Evolutionary conservation across 2,113 vertebrate genomes (phyloP), one percentile per base, ranked within the genome.

Genomic region (Nothocercus julius): DNA sequence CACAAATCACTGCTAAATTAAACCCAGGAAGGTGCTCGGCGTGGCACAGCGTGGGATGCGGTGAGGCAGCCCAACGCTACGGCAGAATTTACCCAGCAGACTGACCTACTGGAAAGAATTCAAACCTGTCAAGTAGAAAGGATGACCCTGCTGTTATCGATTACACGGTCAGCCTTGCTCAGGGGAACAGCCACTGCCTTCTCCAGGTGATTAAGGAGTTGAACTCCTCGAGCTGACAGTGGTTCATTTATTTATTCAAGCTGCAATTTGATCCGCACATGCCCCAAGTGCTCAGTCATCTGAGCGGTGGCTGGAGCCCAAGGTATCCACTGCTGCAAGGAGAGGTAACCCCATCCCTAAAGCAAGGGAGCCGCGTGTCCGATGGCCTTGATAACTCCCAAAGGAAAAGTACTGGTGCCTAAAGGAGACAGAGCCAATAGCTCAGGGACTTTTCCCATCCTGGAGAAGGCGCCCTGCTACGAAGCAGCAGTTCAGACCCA

Each of bases 201-300:
- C 45, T 10, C 56, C n/a, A 32, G 3, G n/a, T 9, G 13, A 78
- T 49, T 61, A 44, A 69, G 72, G 79, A 77, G 88, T 69, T 62
- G 77, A 62, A 42, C 44, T 8, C 44, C 61, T 66, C 53, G 2
- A 56, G 78, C 81, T 81, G 88, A 42, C 45, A 5, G 8, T 7
- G 58, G 91, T 93, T 76, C 85, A 93, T 91, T 91, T 91, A 92
- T 92, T 93, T 82, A 94, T 68, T 70, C 69, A 18, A 44, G n/a
- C 69, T 74, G 91, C 75, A 94, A 96, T 69, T 0, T 25, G 93
- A 96, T 84, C 79, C 56, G 18, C 66, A 9, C 42, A 19, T 27
- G 70, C 54, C 72, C 44, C 1, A 16, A 28, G 22, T 0, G 4
- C 56, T 53, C 22, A 2, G 89, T 22, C 84, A 78, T 2, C 66